Conservation (phyloP, 2,888 invertebrate genomes). For the Hemicrepidius hirtus region DNA sequence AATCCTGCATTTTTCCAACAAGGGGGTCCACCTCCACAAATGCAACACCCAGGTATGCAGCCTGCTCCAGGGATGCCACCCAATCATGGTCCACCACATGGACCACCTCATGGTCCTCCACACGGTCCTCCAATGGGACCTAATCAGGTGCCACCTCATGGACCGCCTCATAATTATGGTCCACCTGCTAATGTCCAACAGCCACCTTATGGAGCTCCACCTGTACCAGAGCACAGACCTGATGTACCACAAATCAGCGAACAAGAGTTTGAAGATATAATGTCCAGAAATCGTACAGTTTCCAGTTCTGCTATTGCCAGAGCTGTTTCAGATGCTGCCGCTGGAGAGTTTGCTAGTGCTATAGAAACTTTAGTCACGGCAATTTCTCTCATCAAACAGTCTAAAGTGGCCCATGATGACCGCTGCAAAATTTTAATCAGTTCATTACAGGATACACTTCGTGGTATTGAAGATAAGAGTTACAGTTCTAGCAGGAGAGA, state of each 20-base stretch:
- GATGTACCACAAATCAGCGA: conserved; percentile 85
- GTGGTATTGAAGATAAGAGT: conserved; percentile 98
- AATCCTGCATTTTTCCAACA: conserved; percentile 98
- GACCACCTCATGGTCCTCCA: conserved; percentile 77
- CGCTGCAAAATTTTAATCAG: conserved; percentile 98
- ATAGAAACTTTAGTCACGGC: conserved; percentile 99
- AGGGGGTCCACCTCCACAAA: conserved; percentile 76
- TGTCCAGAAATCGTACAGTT: conserved; percentile 97
- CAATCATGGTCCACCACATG: conserved; percentile 79
- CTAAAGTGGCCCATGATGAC: conserved; percentile 94
- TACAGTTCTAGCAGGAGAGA: conserved; percentile 86
- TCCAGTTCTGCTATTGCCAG: conserved; percentile 97
- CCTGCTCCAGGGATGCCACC: conserved; percentile 77
- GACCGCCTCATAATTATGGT: conserved; percentile 75
- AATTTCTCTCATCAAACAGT: conserved; percentile 98
- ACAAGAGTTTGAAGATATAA: conserved; percentile 98
- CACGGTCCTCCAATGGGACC: conserved; percentile 81
- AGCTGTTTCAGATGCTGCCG: conserved; percentile 97
- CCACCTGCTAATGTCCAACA: conserved; percentile 71
- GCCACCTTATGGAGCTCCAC: conserved; percentile 78
- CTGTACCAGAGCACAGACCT: conserved; percentile 74
- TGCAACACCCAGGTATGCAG: conserved; percentile 74
- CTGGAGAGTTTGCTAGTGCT: conserved; percentile 98
- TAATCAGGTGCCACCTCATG: conserved; percentile 69
- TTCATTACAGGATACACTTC: conserved; percentile 96